A percentile compares a stretch with the other conserved stretches of the same genome.
phyloP scores from a whole-genome alignment of 2,113 vertebrate species.

The Natator depressus region DNA sequence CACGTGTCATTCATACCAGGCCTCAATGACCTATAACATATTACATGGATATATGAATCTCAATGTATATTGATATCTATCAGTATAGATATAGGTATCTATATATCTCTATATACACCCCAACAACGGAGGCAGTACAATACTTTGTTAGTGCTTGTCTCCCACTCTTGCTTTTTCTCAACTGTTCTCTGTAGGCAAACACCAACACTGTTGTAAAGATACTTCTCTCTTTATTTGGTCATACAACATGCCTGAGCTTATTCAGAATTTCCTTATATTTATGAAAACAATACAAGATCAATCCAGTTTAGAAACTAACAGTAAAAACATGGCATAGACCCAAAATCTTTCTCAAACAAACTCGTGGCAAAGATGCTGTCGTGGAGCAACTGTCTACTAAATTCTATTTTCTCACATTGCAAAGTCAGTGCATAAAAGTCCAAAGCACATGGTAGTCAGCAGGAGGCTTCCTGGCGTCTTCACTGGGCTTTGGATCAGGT shows the following conservation, averaged over 20 bases:
- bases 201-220: neutral
- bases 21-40: no score
- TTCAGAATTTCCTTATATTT: neutral
- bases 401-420: neutral
- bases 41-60: no score
- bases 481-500: fast-evolving
- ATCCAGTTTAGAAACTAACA: fast-evolving
- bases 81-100: no score
- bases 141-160: fast-evolving
- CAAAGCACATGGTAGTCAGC: fast-evolving
- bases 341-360: neutral
- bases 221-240: neutral
- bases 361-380: neutral
- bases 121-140: neutral
- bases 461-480: fast-evolving
- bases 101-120: no score
- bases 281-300: fast-evolving
- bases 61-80: no score
- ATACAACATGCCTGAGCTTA: neutral
- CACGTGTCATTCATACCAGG: no score
- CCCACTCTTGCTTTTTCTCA: neutral
- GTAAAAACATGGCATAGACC: fast-evolving
- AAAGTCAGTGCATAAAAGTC: neutral
- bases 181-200: neutral
- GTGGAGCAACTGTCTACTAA: neutral